phyloP scores from a whole-genome alignment of 2,888 invertebrate species.

The Catocala fraxini region DNA sequence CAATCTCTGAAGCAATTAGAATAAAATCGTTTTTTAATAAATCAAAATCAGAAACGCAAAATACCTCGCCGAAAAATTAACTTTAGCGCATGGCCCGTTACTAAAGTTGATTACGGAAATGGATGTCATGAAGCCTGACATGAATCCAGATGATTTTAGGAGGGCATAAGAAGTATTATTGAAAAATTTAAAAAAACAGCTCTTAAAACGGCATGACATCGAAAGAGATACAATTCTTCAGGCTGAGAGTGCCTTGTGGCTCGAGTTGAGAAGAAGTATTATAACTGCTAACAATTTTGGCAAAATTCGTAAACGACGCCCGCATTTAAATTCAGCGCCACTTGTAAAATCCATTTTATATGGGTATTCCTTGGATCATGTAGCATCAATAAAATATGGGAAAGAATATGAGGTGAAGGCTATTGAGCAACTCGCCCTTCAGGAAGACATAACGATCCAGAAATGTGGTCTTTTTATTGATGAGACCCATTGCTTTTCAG shows the following conservation, averaged over 20 bases:
- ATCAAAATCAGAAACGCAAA: too few relatives aligned
- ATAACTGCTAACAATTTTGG: slow-evolving; percentile 17
- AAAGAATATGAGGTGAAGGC: background rate
- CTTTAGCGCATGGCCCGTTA: background rate
- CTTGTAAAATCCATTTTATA: slow-evolving; percentile 12
- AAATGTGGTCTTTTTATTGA: background rate
- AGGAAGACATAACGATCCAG: background rate
- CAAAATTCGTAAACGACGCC: slow-evolving; percentile 16
- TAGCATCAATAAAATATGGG: background rate
- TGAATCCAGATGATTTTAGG: slow-evolving; percentile 10
- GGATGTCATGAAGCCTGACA: slow-evolving; percentile 17
- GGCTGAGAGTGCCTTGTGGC: slow-evolving; percentile 19
- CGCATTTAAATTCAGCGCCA: slow-evolving; percentile 3
- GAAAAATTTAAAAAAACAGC: slow-evolving; percentile 12
- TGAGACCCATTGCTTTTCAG: background rate
- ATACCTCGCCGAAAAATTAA: background rate
- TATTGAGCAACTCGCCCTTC: background rate
- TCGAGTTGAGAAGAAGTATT: slow-evolving; percentile 14
- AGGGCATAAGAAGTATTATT: slow-evolving; percentile 11
- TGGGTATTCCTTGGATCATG: background rate
- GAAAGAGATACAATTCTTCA: slow-evolving; percentile 23
- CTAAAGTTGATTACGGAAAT: slow-evolving; percentile 8
- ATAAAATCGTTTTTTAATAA: too few relatives aligned
- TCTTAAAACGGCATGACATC: slow-evolving; percentile 17
- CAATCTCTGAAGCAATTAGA: background rate